Base-by-base conservation (phyloP, 2,888 invertebrate species). In the Trichopria drosophilae region DNA sequence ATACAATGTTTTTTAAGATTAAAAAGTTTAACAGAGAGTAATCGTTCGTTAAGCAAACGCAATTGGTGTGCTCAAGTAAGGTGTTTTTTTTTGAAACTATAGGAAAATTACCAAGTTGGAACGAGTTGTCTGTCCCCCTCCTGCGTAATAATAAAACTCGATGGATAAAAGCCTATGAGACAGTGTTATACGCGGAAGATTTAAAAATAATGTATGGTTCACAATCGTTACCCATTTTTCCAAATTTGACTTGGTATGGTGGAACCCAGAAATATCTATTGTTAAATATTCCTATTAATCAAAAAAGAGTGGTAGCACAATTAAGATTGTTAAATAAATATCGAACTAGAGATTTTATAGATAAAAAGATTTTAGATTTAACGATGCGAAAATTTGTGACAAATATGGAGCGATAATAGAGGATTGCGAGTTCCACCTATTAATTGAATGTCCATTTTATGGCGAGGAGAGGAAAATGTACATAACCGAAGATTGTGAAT, bases 101-200 rank as follows among this genome's bases (percentile, higher is more conserved):
- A 34, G 34, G 34, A 15, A 19, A 34, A n/a, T 5, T 15, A 15
- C n/a, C 34, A 34, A 34, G 34, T 15, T 34, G 34, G 34, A 34
- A 34, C 15, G 34, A 34, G 15, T 34, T 34, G n/a, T 34, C 18
- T 34, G 34, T 34, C 34, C 34, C 12, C 34, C 18, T 34, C 34
- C 15, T 34, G 34, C 15, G 15, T 34, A 13, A 15, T 13, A 34
- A 34, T 6, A 34, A 34, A 34, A 15, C 15, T 5, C 34, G 34
- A 34, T 34, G 18, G 18, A 15, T 34, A 16, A 34, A 18, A 34
- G 15, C 15, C 2, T 34, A 34, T 15, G 15, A 34, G 34, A 34
- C 15, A 3, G 6, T 4, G n/a, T 13, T 34, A 3, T 4, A 34
- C 19, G 15, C 5, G 34, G 34, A 34, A 15, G 34, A 34, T 34